These are phyloP conservation scores for Mormyrus lacerda DNA, from an alignment of 2,113 vertebrate species.

Conservation along the genomic window DNA sequence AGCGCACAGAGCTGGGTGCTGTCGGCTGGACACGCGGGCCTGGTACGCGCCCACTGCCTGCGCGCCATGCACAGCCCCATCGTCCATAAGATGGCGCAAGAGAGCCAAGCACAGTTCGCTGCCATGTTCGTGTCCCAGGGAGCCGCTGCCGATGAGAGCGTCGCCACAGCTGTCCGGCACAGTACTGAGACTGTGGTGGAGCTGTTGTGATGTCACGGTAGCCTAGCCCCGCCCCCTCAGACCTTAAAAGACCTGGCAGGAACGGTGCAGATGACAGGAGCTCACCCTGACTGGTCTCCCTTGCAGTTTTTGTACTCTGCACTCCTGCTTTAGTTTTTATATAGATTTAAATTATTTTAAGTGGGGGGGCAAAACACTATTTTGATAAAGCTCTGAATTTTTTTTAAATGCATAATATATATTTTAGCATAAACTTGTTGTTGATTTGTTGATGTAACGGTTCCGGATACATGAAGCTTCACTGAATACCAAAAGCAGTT, in stretches of 20 bases:
- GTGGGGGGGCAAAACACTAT: neutral
- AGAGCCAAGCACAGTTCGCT: constrained; percentile 59
- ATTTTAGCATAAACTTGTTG: neutral
- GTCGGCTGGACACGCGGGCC: constrained; percentile 75
- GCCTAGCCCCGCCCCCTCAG: neutral
- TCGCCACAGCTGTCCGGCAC: constrained; percentile 15
- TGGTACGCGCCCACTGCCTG: constrained; percentile 77
- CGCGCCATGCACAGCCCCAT: constrained; percentile 52
- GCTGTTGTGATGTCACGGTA: constrained; percentile 22
- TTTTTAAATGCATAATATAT: constrained; percentile 1
- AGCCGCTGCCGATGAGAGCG: neutral
- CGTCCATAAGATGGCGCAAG: constrained; percentile 47
- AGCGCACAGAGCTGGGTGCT: constrained; percentile 72
- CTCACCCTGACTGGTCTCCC: neutral
- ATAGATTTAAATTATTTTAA: neutral
- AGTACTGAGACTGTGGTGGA: constrained; percentile 23
- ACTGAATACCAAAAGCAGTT: neutral
- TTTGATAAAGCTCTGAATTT: neutral
- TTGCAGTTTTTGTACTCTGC: neutral
- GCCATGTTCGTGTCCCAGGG: constrained; percentile 42
- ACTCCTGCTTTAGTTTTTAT: neutral
- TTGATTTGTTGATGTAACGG: neutral
- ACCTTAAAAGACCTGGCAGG: neutral
- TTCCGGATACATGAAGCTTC: neutral
- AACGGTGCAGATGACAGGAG: neutral